Evolutionary conservation across 2,888 invertebrate species (phyloP).

Genomic region (Trachelus troglodyta): DNA sequence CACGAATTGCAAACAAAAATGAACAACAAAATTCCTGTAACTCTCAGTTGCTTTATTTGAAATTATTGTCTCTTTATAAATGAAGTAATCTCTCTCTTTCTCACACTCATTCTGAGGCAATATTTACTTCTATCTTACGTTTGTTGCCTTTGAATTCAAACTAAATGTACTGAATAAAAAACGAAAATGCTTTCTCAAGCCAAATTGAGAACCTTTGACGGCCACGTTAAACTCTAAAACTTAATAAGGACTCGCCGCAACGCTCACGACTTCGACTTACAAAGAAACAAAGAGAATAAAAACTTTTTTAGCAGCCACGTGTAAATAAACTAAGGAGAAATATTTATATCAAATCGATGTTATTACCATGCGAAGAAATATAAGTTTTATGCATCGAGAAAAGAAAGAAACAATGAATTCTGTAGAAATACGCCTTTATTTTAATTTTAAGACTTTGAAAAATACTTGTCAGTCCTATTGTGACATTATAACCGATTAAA

Average conservation of each 20-base stretch:
- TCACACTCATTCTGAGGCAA: neutral
- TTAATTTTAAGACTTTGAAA: neutral
- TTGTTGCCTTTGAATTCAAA: neutral
- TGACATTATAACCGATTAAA: neutral
- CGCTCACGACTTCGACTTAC: neutral
- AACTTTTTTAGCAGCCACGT: neutral
- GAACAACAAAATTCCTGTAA: neutral
- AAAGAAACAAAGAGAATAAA: neutral
- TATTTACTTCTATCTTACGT: neutral
- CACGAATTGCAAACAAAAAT: neutral
- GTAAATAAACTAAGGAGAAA: slow-evolving; percentile 26
- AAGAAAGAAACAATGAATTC: neutral
- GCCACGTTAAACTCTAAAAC: neutral
- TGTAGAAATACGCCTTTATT: neutral
- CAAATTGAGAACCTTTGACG: neutral
- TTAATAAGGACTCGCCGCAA: neutral
- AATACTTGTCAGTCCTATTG: neutral
- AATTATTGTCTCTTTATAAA: neutral
- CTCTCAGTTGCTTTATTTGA: neutral
- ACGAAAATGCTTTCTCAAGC: neutral
- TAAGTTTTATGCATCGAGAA: slow-evolving; percentile 40
- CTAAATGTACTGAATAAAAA: neutral
- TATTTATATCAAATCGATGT: slow-evolving; percentile 41
- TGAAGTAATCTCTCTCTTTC: neutral
- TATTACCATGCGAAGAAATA: slow-evolving; percentile 32